These are phyloP conservation scores for Trichechus manatus DNA, from an alignment of 2,113 vertebrate species.

Conservation along the genomic window DNA sequence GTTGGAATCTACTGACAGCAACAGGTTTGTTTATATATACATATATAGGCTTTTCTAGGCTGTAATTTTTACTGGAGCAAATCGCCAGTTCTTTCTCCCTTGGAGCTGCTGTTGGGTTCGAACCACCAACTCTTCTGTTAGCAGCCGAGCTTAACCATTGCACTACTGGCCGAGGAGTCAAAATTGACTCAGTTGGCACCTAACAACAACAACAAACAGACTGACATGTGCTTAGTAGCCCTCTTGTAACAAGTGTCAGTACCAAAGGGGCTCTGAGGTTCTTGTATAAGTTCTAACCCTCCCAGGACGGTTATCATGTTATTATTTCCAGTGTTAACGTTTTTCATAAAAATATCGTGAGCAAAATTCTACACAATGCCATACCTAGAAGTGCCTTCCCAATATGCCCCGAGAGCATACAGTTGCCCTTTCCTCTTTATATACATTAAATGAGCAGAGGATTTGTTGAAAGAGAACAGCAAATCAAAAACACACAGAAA, in stretches of 20 bases:
- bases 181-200: not conserved
- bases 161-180: not conserved
- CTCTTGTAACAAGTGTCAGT: not conserved
- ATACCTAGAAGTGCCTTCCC: not conserved
- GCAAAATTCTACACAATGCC: not conserved
- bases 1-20: too few relatives aligned
- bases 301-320: not conserved
- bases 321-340: constrained; percentile 26
- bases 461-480: constrained; percentile 56
- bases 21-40: too few relatives aligned
- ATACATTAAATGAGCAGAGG: constrained; percentile 46
- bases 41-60: not conserved
- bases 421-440: constrained; percentile 17
- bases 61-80: not conserved
- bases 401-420: not conserved
- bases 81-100: not conserved
- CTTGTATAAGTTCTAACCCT: not conserved
- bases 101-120: not conserved
- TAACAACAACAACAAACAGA: not conserved
- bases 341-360: constrained; percentile 52
- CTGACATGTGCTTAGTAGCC: not conserved
- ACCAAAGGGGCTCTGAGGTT: constrained; percentile 3
- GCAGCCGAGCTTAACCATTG: not conserved
- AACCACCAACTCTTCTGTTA: not conserved
- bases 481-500: constrained; percentile 1